Evolutionary conservation across 2,797 vertebrate species (phyloP).

Genomic region (Apogon talboti): DNA sequence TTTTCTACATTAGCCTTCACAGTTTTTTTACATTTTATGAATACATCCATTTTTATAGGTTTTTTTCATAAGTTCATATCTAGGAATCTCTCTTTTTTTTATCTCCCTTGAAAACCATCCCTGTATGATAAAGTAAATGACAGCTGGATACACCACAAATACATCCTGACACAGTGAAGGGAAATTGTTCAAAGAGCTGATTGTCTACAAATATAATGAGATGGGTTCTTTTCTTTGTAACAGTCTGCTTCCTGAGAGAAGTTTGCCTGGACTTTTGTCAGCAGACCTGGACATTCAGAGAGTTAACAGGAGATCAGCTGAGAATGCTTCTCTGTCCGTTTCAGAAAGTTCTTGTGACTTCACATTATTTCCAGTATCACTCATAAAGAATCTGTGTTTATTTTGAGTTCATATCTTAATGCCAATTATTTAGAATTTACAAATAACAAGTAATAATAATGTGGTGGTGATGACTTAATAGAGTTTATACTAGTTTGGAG

Average conservation of each 20-base stretch:
- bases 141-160: constrained; percentile 4
- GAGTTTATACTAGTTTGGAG: constrained; percentile 69
- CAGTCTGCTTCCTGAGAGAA: constrained; percentile 37
- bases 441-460: constrained; percentile 74
- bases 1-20: no score
- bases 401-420: constrained; percentile 64
- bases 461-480: constrained; percentile 68
- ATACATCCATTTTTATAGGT: no score
- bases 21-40: no score
- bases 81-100: neutral
- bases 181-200: constrained; percentile 63
- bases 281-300: constrained; percentile 16
- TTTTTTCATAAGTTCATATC: no score
- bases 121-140: neutral
- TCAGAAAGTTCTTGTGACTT: constrained; percentile 49
- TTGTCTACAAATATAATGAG: constrained; percentile 12
- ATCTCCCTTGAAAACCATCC: neutral
- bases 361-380: constrained; percentile 40
- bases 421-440: constrained; percentile 70
- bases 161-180: neutral
- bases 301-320: constrained; percentile 20
- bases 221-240: constrained; percentile 18
- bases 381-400: constrained; percentile 63
- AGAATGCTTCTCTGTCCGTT: constrained; percentile 28
- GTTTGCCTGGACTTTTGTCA: constrained; percentile 33